phyloP scores from a whole-genome alignment of 1,140 invertebrate species.

The Acromyrmex heyeri region DNA sequence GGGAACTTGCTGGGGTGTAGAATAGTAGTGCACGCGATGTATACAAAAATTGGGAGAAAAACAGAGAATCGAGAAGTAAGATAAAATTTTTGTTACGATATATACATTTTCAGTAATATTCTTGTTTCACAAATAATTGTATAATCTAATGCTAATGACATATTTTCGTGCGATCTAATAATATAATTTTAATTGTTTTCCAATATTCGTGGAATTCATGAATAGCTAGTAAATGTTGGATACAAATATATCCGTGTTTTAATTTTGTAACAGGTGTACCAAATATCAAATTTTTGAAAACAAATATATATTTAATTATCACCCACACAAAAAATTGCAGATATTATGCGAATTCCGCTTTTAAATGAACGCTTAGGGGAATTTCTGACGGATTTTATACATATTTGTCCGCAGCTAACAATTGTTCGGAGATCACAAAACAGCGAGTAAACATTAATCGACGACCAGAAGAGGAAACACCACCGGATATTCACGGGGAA shows the following conservation, averaged over 20 bases:
- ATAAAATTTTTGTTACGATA: constrained; percentile 8
- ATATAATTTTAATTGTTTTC: neutral
- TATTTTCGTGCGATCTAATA: neutral
- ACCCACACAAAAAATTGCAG: neutral
- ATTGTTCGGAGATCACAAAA: constrained; percentile 30
- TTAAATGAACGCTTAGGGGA: neutral
- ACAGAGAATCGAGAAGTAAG: neutral
- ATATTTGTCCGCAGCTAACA: constrained; percentile 38
- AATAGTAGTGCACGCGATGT: constrained; percentile 17
- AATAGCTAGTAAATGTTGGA: neutral
- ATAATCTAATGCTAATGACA: neutral
- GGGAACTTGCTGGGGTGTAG: constrained; percentile 1
- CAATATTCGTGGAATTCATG: neutral
- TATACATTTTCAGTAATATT: neutral
- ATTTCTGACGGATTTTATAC: neutral
- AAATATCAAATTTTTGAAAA: neutral
- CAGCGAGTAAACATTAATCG: constrained; percentile 27
- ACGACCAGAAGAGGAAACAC: neutral
- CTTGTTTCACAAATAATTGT: neutral
- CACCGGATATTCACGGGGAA: constrained; percentile 15
- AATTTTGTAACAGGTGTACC: neutral
- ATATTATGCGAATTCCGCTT: neutral
- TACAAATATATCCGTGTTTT: neutral
- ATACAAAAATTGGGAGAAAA: neutral
- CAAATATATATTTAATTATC: constrained; percentile 1